phyloP scores from a whole-genome alignment of 2,888 invertebrate genomes.

The Entomobrya proxima region DNA sequence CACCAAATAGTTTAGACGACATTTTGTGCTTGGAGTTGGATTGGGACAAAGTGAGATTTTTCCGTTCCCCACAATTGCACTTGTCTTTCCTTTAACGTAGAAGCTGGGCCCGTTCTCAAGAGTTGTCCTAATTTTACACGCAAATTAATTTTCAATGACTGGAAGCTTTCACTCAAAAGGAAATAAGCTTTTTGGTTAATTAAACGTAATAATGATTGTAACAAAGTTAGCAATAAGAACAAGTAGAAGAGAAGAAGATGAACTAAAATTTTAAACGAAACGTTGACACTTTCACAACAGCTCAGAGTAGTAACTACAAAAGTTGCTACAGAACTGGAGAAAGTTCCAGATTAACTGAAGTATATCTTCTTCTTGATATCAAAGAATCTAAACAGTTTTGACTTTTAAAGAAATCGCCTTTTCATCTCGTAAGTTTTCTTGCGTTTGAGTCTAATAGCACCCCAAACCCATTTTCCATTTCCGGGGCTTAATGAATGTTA shows the following conservation, averaged over 20 bases:
- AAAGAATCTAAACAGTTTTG: no score
- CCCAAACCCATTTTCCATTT: background rate
- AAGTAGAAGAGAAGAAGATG: background rate
- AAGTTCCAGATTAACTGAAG: background rate
- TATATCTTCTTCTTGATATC: background rate
- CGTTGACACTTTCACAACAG: background rate
- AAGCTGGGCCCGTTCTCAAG: background rate
- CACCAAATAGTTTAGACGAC: no score
- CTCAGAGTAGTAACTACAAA: background rate
- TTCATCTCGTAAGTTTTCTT: no score
- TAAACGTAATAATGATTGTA: slow-evolving; percentile 25
- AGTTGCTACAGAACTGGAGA: background rate
- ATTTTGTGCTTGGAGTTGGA: no score
- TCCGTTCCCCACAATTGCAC: no score
- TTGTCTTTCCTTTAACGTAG: no score
- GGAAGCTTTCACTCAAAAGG: slow-evolving; percentile 29
- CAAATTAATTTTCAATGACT: slow-evolving; percentile 40
- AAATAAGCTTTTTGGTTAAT: slow-evolving; percentile 48
- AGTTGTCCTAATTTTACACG: background rate
- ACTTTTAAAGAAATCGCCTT: background rate
- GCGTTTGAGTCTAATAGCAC: background rate
- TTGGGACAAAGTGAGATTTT: no score
- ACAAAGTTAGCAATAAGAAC: slow-evolving; percentile 14
- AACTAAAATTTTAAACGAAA: background rate
- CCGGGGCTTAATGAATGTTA: background rate